A percentile compares a stretch with the other conserved stretches of the same genome.
Evolutionary conservation across 1,140 invertebrate genomes (phyloP).

Genomic region (Drusus annulatus): DNA sequence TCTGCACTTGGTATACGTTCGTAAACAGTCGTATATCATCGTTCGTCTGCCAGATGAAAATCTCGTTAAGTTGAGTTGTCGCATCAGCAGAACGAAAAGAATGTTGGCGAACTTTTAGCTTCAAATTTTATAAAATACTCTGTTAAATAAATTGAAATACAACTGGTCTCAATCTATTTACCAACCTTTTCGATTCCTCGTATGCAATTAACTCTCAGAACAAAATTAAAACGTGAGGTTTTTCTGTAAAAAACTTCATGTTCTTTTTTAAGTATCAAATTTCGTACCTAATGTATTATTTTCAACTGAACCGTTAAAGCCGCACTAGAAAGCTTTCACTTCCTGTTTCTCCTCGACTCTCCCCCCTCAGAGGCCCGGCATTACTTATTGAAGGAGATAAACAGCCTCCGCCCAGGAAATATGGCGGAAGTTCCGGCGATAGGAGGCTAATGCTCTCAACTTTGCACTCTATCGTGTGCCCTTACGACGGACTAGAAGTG

Average conservation of each 20-base stretch:
- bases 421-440: slow-evolving; percentile 62
- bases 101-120: neutral
- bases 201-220: no score
- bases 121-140: neutral
- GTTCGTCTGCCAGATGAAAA: slow-evolving; percentile 9
- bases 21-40: slow-evolving; percentile 18
- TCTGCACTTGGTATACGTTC: slow-evolving; percentile 22
- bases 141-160: no score
- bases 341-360: neutral
- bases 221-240: no score
- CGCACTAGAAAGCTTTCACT: neutral
- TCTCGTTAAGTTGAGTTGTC: neutral
- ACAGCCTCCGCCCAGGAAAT: slow-evolving; percentile 51
- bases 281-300: no score
- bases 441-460: slow-evolving; percentile 73
- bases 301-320: neutral
- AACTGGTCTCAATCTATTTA: no score
- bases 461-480: slow-evolving; percentile 67
- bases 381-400: slow-evolving; percentile 58
- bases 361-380: slow-evolving; percentile 16
- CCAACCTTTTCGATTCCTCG: no score
- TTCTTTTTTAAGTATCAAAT: no score
- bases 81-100: neutral
- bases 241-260: no score
- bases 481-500: slow-evolving; percentile 42